Evolutionary conservation across 2,113 vertebrate species (phyloP), one percentile per base, ranked within the genome.

Genomic region (Bos indicus): DNA sequence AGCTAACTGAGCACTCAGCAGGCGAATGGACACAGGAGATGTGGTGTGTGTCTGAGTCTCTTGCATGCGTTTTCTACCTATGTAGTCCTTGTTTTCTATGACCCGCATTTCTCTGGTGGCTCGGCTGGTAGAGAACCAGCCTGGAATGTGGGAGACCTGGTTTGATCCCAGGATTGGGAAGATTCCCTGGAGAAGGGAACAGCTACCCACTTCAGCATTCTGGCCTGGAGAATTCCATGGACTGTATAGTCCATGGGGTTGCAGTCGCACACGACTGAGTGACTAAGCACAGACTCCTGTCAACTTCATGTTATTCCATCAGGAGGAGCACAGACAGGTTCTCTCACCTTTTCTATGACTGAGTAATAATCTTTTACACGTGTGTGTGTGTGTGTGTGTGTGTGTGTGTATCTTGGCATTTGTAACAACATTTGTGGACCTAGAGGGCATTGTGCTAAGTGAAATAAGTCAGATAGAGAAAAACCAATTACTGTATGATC

Each of bases 191-290:
- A 71, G 67, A 40, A 12, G 67, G 19, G 5, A 23, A 40, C 19
- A 12, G 67, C 67, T 40, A 12, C 19, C 10, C 10, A 3, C 67
- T 40, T 19, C 67, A 71, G 19, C 36, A 3, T 71, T 40, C 67
- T 12, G n/a, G 67, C n/a, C n/a, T 12, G 19, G n/a, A 71, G 67
- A 71, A 6, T 71, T 6, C 67, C 67, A 12, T 2, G n/a, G n/a
- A 40, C n/a, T 23, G n/a, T 6, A 71, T 0, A 71, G 17, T 36
- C 17, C n/a, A 11, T 6, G 64, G n/a, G 0, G 67, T 40, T 0
- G 0, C 67, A 21, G 2, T 3, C 5, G 0, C n/a, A 71, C n/a
- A 71, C 2, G 2, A 3, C 67, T 12, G 67, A 71, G 19, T 2
- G 4, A 71, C 19, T 40, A 6, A 6, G 19, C n/a, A 23, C n/a